Conservation (phyloP, 2,113 vertebrate species). For the Dasyornis broadbenti region DNA sequence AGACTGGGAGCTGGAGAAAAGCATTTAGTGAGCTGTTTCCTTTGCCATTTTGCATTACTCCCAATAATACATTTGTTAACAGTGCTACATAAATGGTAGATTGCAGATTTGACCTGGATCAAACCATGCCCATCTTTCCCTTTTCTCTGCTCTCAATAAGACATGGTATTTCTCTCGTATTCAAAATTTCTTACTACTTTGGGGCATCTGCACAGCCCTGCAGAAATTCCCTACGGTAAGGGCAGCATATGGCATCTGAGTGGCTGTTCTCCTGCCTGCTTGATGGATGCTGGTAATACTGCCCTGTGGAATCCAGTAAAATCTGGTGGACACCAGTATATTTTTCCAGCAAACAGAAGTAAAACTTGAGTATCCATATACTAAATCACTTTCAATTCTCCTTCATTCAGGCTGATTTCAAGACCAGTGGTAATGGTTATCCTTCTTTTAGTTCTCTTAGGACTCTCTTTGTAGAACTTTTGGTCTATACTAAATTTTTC, state of each 20-base stretch:
- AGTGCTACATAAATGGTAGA: background rate
- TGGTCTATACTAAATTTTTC: background rate
- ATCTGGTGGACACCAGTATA: background rate
- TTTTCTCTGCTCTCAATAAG: background rate
- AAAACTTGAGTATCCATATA: background rate
- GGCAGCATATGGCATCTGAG: background rate
- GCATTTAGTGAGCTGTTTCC: background rate
- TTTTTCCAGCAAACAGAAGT: background rate
- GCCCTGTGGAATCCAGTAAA: background rate
- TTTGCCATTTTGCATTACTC: background rate
- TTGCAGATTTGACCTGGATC: background rate
- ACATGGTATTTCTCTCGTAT: rapidly evolving
- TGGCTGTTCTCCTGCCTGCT: background rate
- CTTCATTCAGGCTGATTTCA: background rate
- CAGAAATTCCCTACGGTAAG: background rate
- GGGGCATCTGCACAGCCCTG: background rate
- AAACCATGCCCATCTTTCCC: rapidly evolving
- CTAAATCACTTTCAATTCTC: background rate
- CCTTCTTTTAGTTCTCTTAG: background rate
- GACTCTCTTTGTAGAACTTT: background rate
- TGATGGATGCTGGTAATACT: background rate
- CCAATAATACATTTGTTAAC: background rate
- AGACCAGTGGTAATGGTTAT: background rate
- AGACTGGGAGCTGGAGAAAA: background rate
- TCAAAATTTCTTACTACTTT: background rate